Base-by-base conservation (phyloP, 2,888 invertebrate genomes). In the Tachina grossa region DNA sequence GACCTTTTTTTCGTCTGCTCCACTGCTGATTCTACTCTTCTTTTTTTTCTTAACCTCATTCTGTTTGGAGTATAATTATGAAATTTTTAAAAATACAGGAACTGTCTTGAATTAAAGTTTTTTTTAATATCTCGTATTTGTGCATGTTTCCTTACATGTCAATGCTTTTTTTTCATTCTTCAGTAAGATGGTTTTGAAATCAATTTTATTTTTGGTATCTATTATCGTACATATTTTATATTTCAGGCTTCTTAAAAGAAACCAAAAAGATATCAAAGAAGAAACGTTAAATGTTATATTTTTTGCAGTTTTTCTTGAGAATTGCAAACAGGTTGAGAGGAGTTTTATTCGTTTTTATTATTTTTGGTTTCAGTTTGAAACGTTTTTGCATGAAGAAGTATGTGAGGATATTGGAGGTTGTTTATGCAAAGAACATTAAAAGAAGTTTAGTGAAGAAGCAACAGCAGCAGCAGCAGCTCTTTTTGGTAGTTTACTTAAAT, bases 301-400 rank as follows among this genome's bases (percentile, higher is more conserved):
- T 45, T 43, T 13, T 77, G 39, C 16, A 68, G 49, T 41, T 82
- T 84, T 85, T 82, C 81, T 69, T 65, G 51, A 78, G 85, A 85
- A 85, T 57, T 81, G 69, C 77, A 81, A 85, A 85, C 81, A 77
- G 77, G 81, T 78, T 85, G 69, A 47, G 80, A 57, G 61, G 63
- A 69, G 49, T 47, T 79, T 31, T 31, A 31, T 31, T 31, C 31
- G 31, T 31, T 31, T 31, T 31, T 6, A 31, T 31, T 31, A 72
- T 53, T 75, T 55, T 39, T 16, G 14, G 6, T 66, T 19, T 49
- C 43, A 13, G 22, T 65, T 55, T 45, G 11, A 13, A 31, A n/a
- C 16, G 13, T 63, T 65, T 51, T 43, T 10, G 11, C n/a, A 5
- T 31, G 11, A 16, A 57, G 11, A 16, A 57, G 4, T 66, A 41